Evolutionary conservation across 1,140 invertebrate genomes (phyloP).

Genomic region (Tetramorium alpestre): DNA sequence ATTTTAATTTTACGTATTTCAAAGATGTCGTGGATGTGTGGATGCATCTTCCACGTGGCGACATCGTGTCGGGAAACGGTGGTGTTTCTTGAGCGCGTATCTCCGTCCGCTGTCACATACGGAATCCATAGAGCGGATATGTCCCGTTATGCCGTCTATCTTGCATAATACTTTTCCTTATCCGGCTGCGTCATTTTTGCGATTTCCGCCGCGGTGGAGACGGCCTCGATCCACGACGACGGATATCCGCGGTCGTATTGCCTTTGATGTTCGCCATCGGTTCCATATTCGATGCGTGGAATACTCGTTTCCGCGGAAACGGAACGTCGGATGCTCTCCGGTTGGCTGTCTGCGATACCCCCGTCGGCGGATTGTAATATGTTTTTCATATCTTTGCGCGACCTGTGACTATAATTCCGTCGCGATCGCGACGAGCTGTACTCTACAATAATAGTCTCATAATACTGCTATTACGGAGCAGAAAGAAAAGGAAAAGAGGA

Average conservation of each 20-base stretch:
- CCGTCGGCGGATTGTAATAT: slow-evolving; percentile 23
- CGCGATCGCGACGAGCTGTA: slow-evolving; percentile 7
- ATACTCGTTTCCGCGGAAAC: slow-evolving; percentile 53
- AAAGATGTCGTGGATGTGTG: background rate
- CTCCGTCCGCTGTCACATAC: slow-evolving; percentile 47
- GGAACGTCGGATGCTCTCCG: slow-evolving; percentile 27
- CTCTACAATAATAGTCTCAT: background rate
- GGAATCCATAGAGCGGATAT: slow-evolving; percentile 54
- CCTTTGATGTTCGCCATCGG: slow-evolving; percentile 60
- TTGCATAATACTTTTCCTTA: slow-evolving; percentile 62
- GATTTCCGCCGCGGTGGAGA: slow-evolving; percentile 36
- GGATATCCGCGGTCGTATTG: slow-evolving; percentile 54
- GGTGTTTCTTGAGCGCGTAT: background rate
- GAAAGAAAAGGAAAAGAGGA: background rate
- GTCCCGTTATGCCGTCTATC: slow-evolving; percentile 57
- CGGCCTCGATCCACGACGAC: slow-evolving; percentile 28
- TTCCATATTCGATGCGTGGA: slow-evolving; percentile 55
- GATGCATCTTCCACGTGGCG: slow-evolving; percentile 4
- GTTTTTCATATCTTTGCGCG: slow-evolving; percentile 45
- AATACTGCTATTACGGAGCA: background rate
- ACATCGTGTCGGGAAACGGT: slow-evolving; percentile 1
- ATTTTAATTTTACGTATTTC: slow-evolving; percentile 18
- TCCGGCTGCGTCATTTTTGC: slow-evolving; percentile 52
- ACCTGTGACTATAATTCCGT: slow-evolving; percentile 11
- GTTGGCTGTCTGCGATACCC: slow-evolving; percentile 5